These are phyloP conservation scores for Cataglyphis albicans DNA, from an alignment of 2,888 invertebrate species.

Conservation along the genomic window DNA sequence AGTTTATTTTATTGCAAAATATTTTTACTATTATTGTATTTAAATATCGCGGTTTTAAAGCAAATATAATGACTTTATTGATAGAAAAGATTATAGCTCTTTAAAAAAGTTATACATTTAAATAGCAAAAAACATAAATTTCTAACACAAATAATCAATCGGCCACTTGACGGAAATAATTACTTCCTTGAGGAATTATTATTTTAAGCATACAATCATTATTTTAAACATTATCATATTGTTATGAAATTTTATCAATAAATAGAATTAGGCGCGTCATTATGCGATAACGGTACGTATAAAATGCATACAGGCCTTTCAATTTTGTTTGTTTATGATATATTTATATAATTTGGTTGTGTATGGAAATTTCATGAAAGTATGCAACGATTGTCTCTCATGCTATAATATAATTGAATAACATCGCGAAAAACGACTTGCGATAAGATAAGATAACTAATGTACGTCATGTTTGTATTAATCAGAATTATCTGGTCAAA, in stretches of 20 bases:
- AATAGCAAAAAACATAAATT: background rate
- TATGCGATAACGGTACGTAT: background rate
- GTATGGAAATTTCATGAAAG: background rate
- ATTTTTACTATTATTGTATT: constrained; percentile 10
- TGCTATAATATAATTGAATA: background rate
- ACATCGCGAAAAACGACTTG: background rate
- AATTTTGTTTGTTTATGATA: background rate
- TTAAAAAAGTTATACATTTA: background rate
- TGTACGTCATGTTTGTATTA: constrained; percentile 5
- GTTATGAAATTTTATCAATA: background rate
- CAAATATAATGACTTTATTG: background rate
- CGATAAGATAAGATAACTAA: constrained; percentile 42
- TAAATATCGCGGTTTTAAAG: background rate
- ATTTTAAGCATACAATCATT: background rate
- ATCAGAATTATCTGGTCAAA: constrained; percentile 17
- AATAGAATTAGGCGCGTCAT: background rate
- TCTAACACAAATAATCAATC: background rate
- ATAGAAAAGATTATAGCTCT: background rate
- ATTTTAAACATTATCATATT: background rate
- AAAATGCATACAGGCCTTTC: background rate
- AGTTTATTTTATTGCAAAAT: constrained; percentile 10
- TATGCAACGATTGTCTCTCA: background rate
- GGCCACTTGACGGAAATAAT: background rate
- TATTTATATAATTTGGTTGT: background rate
- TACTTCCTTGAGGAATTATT: background rate